Evolutionary conservation across 2,113 vertebrate species (phyloP).

Genomic region (Dromaius novaehollandiae): DNA sequence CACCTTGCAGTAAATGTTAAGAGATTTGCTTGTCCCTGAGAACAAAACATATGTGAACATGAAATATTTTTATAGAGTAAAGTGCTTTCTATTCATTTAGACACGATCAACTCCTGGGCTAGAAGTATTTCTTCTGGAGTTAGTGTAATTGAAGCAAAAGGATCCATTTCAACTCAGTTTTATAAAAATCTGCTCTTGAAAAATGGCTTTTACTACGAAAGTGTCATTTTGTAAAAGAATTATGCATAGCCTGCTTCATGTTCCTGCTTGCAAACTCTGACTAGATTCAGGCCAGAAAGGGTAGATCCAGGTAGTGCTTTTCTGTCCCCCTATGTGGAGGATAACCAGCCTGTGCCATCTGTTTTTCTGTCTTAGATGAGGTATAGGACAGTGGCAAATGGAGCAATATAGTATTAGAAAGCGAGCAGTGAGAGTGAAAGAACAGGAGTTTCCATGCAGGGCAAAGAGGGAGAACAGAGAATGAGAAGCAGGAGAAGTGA

Average conservation of each 20-base stretch:
- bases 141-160: background rate
- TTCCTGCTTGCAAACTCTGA: background rate
- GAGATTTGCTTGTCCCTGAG: background rate
- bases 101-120: background rate
- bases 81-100: background rate
- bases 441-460: background rate
- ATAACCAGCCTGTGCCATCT: background rate
- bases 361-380: background rate
- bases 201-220: background rate
- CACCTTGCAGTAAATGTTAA: background rate
- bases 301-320: background rate
- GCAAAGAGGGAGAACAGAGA: background rate
- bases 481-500: background rate
- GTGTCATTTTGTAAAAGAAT: background rate
- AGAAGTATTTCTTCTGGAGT: background rate
- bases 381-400: background rate
- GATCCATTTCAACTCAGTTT: background rate
- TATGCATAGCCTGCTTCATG: background rate
- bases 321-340: background rate
- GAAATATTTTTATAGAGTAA: background rate
- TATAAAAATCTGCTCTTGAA: background rate
- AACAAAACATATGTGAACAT: background rate
- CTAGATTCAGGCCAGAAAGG: background rate
- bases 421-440: background rate
- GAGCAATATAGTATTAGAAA: accelerated